Base-by-base conservation (phyloP, 2,113 vertebrate species). In the Halcyon malimbica region DNA sequence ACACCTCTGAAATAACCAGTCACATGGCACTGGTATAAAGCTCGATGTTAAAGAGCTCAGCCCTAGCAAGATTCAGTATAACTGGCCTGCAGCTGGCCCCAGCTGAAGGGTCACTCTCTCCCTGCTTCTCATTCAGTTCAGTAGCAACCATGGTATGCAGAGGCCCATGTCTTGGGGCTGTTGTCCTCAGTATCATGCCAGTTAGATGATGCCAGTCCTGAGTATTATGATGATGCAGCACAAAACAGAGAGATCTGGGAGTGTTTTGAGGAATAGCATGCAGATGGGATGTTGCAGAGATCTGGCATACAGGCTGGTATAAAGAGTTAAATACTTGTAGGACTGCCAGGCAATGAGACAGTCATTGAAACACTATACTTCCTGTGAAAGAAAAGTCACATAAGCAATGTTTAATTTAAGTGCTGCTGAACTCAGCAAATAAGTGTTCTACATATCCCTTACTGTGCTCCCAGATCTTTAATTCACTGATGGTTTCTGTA, bases 341-440 rank as follows among this genome's bases (percentile, higher is more conserved):
- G 11, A 37, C 53, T 89, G 70, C 44, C 94, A 89, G 81, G 65
- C 3, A 7, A 50, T 24, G 39, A 79, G 37, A 87, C n/a, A 83
- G 70, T 80, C 26, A 41, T 35, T 87, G 63, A 89, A 96, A 92
- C 2, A 19, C 57, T 75, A 28, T 13, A 12, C 57, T 73, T 91
- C 53, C 65, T 76, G n/a, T 76, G 81, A 75, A 71, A 87, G 69
- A 74, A 53, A 91, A 80, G 64, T 83, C 93, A 89, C 16, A 2
- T 84, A 89, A 96, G 74, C 69, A 59, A 37, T 44, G 39, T 89
- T 95, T 90, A 88, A 89, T 87, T 92, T 91, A 84, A 87, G 77
- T 41, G 74, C 54, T 87, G 91, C 91, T 96, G 89, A 96, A 79
- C 74, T 96, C 85, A 93, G 93, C 95, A 96, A 91, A 80, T 76